phyloP scores from a whole-genome alignment of 2,113 vertebrate species.

The Panthera tigris region DNA sequence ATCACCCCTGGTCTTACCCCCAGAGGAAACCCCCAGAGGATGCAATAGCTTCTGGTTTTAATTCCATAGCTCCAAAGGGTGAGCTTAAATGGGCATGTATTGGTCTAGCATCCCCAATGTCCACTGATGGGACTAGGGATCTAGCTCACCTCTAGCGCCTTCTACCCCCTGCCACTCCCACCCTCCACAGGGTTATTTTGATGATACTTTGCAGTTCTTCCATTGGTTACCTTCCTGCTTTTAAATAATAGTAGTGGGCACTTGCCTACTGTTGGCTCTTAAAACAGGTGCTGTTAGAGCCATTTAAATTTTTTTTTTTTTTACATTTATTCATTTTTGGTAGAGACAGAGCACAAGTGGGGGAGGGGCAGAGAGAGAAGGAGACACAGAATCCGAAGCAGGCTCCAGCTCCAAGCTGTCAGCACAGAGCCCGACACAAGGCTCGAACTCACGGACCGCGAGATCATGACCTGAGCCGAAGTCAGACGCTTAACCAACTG shows the following conservation, averaged over 20 bases:
- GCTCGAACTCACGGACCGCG: too few relatives aligned
- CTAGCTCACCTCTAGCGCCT: background rate
- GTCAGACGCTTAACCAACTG: too few relatives aligned
- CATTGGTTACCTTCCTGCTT: background rate
- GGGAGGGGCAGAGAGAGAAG: too few relatives aligned
- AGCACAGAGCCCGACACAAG: too few relatives aligned
- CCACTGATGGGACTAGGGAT: background rate
- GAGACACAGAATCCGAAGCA: too few relatives aligned
- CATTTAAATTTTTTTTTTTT: background rate
- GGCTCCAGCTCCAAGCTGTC: too few relatives aligned
- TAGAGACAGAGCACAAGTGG: too few relatives aligned
- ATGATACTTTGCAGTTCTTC: background rate
- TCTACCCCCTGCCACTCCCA: background rate
- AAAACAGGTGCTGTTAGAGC: background rate
- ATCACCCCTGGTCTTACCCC: background rate
- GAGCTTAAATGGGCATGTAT: accelerated
- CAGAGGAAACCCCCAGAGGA: background rate
- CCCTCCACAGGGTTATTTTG: background rate
- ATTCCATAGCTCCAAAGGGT: background rate
- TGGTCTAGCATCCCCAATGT: background rate
- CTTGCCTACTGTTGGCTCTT: background rate
- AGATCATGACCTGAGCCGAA: too few relatives aligned
- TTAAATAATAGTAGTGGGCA: background rate
- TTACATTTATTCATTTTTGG: too few relatives aligned
- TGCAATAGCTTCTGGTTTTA: background rate